Base-by-base conservation (phyloP, 2,113 vertebrate species). In the Myotis lucifugus region DNA sequence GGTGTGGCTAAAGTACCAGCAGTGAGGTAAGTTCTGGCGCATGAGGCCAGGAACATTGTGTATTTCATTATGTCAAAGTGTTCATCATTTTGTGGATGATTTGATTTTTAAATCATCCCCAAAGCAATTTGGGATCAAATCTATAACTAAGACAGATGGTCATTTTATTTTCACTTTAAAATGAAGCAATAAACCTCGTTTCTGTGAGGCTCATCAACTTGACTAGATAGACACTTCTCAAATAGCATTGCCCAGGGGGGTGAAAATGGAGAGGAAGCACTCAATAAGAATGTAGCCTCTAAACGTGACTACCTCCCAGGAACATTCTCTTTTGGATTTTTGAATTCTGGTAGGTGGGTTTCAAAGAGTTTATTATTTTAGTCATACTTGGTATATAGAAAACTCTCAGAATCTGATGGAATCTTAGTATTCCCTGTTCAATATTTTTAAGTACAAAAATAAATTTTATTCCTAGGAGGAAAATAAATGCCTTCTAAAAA, bases 61-160 rank as follows among this genome's bases (percentile, higher is more conserved):
- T 12, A 59, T 74, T 52, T 69, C 29, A 72, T 42, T 42, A 64
- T 29, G 17, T 34, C 70, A 77, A 69, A 59, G 15, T 85, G 17
- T 37, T 88, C 73, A 78, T 66, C 14, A 17, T 70, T 94, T 89
- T 84, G 37, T 77, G 48, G 18, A 78, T 86, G 70, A 87, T 93
- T 87, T 90, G 66, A 96, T 87, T 92, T 93, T 87, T 74, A 37
- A 59, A 95, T 50, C 11, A 8, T 40, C 50, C 77, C 48, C 34
- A 95, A 70, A 77, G 73, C 59, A 82, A 85, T 81, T 82, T 93
- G 52, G 61, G 90, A 95, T 88, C 40, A 90, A 92, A 85, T 85
- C 40, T 84, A 8, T 85, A 85, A 87, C 73, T n/a, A 50, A 73
- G 21, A 70, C 93, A 95, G 90, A 88, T 85, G 85, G 52, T n/a